Percentiles rank a stretch among this genome's conserved stretches.
Evolutionary conservation across 1,140 invertebrate species (phyloP).

Genomic region (Agraylea sexmaculata): DNA sequence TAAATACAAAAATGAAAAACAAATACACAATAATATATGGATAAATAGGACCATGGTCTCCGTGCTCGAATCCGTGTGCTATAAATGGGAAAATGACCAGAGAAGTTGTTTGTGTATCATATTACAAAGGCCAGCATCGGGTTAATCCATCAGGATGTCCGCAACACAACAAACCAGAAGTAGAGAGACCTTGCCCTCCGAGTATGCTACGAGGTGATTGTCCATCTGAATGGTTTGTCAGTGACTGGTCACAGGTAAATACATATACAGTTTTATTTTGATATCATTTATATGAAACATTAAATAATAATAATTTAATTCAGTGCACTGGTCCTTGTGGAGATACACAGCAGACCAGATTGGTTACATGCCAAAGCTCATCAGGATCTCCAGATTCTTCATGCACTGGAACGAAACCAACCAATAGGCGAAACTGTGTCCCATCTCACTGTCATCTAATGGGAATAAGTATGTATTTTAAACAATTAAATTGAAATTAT

Average conservation of each 20-base stretch:
- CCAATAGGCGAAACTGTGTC: conserved; percentile 28
- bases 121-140: conserved; percentile 30
- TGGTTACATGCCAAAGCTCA: conserved; percentile 34
- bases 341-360: conserved; percentile 31
- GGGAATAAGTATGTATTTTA: conserved; percentile 14
- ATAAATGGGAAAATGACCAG: conserved; percentile 38
- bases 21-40: background rate
- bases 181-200: conserved; percentile 18
- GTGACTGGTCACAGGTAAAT: conserved; percentile 46
- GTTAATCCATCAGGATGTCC: conserved; percentile 25
- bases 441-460: conserved; percentile 26
- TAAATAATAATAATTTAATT: background rate
- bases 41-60: conserved; percentile 45
- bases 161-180: conserved; percentile 23
- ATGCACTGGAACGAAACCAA: conserved; percentile 25
- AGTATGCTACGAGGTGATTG: conserved; percentile 33
- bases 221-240: conserved; percentile 45
- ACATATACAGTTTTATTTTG: conserved; percentile 1
- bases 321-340: conserved; percentile 38
- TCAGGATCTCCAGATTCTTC: conserved; percentile 27
- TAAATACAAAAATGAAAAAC: background rate
- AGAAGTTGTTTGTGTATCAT: conserved; percentile 43
- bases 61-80: conserved; percentile 51
- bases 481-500: background rate
- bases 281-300: background rate